phyloP scores from a whole-genome alignment of 2,888 invertebrate species.

The Hofmannophila pseudospretella region DNA sequence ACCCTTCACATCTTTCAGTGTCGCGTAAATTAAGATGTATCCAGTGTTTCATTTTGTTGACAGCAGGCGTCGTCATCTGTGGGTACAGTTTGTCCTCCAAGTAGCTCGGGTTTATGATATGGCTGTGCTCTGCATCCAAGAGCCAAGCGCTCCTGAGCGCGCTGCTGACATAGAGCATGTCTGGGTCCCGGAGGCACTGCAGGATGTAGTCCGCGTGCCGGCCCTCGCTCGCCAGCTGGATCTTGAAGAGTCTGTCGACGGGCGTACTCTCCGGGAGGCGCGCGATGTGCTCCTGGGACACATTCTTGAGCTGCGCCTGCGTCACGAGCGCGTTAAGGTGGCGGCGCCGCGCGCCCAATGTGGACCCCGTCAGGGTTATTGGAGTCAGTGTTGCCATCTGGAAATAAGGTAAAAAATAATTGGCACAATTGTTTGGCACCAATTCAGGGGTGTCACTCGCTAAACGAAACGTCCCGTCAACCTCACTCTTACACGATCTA shows the following conservation, averaged over 20 bases:
- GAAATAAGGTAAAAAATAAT: no score
- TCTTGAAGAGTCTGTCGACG: slow-evolving; percentile 49
- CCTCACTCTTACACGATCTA: no score
- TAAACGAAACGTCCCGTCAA: no score
- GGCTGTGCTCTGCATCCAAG: slow-evolving; percentile 22
- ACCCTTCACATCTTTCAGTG: slow-evolving; percentile 31
- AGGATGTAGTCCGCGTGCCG: slow-evolving; percentile 42
- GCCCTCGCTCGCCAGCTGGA: slow-evolving; percentile 44
- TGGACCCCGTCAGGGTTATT: slow-evolving; percentile 33
- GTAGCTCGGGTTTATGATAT: slow-evolving; percentile 43
- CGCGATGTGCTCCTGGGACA: slow-evolving; percentile 16
- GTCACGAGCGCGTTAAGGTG: slow-evolving; percentile 36
- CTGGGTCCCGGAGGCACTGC: slow-evolving; percentile 40
- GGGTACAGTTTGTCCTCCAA: slow-evolving; percentile 45
- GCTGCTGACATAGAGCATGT: slow-evolving; percentile 53
- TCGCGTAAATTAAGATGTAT: slow-evolving; percentile 34
- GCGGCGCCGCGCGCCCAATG: slow-evolving; percentile 39
- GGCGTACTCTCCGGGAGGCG: slow-evolving; percentile 31
- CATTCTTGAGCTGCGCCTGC: slow-evolving; percentile 17
- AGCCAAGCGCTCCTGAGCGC: slow-evolving; percentile 51
- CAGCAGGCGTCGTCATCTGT: slow-evolving; percentile 44
- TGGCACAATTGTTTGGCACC: no score
- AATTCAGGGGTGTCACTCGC: no score
- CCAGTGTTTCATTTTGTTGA: slow-evolving; percentile 45
- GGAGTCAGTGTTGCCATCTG: slow-evolving; percentile 34